Base-by-base conservation (phyloP, 2,888 invertebrate genomes). In the Druceiella hillmani region DNA sequence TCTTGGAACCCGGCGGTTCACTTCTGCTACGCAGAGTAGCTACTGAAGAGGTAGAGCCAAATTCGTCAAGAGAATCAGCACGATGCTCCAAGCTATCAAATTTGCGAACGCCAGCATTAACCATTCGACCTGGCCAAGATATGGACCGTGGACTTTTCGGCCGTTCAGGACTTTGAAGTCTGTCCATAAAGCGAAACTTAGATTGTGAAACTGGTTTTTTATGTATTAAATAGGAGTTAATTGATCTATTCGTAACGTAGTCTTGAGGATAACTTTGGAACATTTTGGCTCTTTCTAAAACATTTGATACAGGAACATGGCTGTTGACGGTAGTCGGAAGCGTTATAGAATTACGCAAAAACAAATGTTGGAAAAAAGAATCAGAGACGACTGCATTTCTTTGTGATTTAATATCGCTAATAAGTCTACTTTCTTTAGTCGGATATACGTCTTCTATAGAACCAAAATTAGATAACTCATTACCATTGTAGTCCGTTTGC, bases 131-230 rank as follows among this genome's bases (percentile, higher is more conserved):
- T 1, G 75, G 73, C 74, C 79, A 78, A 14, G 75, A 75, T 25
- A 76, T 63, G 1, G 75, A 74, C 45, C 75, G 72, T 1, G 81
- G 78, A 51, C 77, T 80, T 10, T 71, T 67, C 15, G 72, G 65
- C 46, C 69, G 53, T 7, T 54, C 58, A 40, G 64, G 76, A 55
- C 66, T 79, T 40, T 55, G 61, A 53, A 56, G 57, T 43, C 69
- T 70, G 51, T 85, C 85, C 66, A 79, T 73, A 50, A 75, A 73
- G 51, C 76, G 76, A 57, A 87, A 86, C 50, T 81, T 79, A 2
- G 85, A 86, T 47, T 81, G 75, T 2, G 79, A 76, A 0, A 86
- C 84, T 3, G 86, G 83, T 52, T 77, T 79, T 45, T 81, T 79
- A 50, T 81, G 74, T 27, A 76, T 71, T 25, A 84, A 64, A 54